phyloP scores from a whole-genome alignment of 2,888 invertebrate genomes.

The Perizoma affinitatum region DNA sequence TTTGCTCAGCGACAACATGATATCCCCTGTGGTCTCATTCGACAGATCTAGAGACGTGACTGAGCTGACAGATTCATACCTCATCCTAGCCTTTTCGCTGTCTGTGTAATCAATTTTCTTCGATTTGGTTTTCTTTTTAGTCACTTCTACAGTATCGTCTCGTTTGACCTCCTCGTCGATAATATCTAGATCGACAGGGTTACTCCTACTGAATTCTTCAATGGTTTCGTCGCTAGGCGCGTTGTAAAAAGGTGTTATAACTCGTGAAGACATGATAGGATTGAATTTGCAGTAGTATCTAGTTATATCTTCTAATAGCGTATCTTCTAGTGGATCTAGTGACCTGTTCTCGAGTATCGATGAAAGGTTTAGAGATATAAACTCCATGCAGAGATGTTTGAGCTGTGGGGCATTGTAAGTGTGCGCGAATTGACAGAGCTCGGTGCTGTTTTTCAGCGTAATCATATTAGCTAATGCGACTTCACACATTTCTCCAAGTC shows the following conservation, averaged over 20 bases:
- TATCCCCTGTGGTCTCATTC: slow-evolving; percentile 66
- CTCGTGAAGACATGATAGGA: slow-evolving; percentile 84
- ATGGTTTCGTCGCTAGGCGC: slow-evolving; percentile 85
- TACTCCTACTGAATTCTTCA: slow-evolving; percentile 63
- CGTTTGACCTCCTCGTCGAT: slow-evolving; percentile 79
- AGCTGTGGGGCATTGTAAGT: slow-evolving; percentile 90
- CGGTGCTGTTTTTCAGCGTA: slow-evolving; percentile 89
- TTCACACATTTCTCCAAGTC: slow-evolving; percentile 90
- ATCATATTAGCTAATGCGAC: slow-evolving; percentile 86
- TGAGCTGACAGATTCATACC: slow-evolving; percentile 72
- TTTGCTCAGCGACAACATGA: slow-evolving; percentile 69
- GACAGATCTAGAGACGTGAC: slow-evolving; percentile 72
- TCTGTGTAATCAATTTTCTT: slow-evolving; percentile 77
- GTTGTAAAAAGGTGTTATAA: slow-evolving; percentile 88
- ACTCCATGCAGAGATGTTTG: slow-evolving; percentile 89
- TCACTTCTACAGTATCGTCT: slow-evolving; percentile 67
- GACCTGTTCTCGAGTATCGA: slow-evolving; percentile 87
- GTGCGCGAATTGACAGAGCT: slow-evolving; percentile 89
- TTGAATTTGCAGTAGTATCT: slow-evolving; percentile 87
- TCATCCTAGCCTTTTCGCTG: slow-evolving; percentile 72
- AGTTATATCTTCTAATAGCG: slow-evolving; percentile 86
- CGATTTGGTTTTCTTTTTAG: slow-evolving; percentile 66
- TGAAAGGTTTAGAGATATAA: slow-evolving; percentile 89
- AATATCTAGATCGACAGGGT: slow-evolving; percentile 75
- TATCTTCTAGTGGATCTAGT: slow-evolving; percentile 86